Base-by-base conservation (phyloP, 2,888 invertebrate species). In the Autographa pulchrina region DNA sequence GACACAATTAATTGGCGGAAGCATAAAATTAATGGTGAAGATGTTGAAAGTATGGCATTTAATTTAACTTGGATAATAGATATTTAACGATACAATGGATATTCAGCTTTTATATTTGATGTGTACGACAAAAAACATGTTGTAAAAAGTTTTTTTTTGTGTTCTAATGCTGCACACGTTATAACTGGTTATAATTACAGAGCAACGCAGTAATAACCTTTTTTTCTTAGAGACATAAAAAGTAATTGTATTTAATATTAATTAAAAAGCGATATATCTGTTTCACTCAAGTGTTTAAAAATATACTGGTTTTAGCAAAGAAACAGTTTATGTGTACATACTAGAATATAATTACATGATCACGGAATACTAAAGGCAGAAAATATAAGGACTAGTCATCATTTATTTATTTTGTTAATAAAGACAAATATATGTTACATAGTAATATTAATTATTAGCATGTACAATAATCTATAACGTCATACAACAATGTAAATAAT, bases 111-210 rank as follows among this genome's bases (percentile, higher is more conserved):
- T 38, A 72, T 32, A 64, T 43, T 16, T 8, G n/a, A 25, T 43
- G 59, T 54, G 63, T 60, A 56, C 25, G 25, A 18, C n/a, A 7
- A 59, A 58, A 18, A 38, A 56, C 35, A 20, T 64, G 54, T 65
- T 56, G 71, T 61, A 61, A 68, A 67, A 25, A 16, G 20, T 62
- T 62, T n/a, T n/a, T n/a, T n/a, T n/a, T 41, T 72, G 56, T 63
- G 59, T 72, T 75, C 18, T 68, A 68, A 69, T 77, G 77, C 68
- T 65, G 52, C 65, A 63, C 9, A 61, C n/a, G 14, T 66, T 70
- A 75, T 70, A n/a, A 80, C 31, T 20, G 54, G 52, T 69, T 74
- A 65, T 62, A 74, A 64, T 60, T 62, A 43, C 62, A 56, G 60
- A 31, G 62, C 38, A 62, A 68, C 43, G 41, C 20, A 54, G 35